Evolutionary conservation across 2,888 invertebrate species (phyloP).

Genomic region (Tetragnatha montana): DNA sequence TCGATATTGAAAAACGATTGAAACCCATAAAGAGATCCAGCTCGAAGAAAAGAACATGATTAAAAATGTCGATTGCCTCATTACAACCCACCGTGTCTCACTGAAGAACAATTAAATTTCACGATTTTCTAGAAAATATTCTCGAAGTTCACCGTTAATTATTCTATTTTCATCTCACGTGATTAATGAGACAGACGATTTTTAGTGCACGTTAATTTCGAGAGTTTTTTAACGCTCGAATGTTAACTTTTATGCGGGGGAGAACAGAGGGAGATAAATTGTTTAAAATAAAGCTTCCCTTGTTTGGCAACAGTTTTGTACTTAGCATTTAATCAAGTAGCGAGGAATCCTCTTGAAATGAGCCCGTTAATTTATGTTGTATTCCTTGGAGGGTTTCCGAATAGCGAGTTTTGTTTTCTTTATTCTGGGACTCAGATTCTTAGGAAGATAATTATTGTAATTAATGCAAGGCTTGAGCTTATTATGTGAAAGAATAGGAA

Average conservation of each 20-base stretch:
- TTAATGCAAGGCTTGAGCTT: not conserved
- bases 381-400: not conserved
- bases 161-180: constrained; percentile 16
- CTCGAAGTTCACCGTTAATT: constrained; percentile 30
- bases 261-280: constrained; percentile 18
- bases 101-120: constrained; percentile 37
- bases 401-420: not conserved
- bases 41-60: not conserved
- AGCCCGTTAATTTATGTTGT: constrained; percentile 32
- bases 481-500: not conserved
- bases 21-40: constrained; percentile 3
- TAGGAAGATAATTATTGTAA: not conserved
- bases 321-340: constrained; percentile 29
- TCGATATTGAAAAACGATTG: constrained; percentile 58
- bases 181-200: constrained; percentile 48
- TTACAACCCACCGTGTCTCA: constrained; percentile 22
- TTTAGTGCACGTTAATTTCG: constrained; percentile 45
- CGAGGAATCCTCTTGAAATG: not conserved
- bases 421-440: not conserved
- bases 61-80: constrained; percentile 38
- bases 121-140: constrained; percentile 48
- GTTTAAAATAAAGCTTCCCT: constrained; percentile 44
- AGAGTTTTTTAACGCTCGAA: constrained; percentile 46
- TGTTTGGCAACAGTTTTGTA: constrained; percentile 50
- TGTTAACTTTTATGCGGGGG: constrained; percentile 5